These are phyloP conservation scores for Drosophila limbata DNA, from an alignment of 2,888 invertebrate genomes.

Conservation along the genomic window DNA sequence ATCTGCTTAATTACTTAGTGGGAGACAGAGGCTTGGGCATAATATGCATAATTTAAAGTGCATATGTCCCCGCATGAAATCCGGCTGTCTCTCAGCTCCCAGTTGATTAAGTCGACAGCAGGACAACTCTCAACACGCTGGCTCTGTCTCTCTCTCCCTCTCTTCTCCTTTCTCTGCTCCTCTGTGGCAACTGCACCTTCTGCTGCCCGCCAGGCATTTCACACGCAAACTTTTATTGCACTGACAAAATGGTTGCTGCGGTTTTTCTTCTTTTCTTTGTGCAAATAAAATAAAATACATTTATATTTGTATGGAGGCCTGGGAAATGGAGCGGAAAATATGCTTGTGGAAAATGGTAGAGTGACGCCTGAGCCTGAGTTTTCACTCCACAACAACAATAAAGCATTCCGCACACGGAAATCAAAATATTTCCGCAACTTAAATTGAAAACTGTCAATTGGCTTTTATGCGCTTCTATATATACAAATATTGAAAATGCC, in stretches of 20 bases:
- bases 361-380: constrained; percentile 41
- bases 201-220: constrained; percentile 60
- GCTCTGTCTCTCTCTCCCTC: background rate
- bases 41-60: constrained; percentile 77
- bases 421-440: constrained; percentile 76
- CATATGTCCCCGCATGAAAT: constrained; percentile 57
- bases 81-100: constrained; percentile 50
- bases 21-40: constrained; percentile 27
- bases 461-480: constrained; percentile 37
- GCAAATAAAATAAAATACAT: constrained; percentile 49
- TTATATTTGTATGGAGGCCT: constrained; percentile 21
- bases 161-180: background rate
- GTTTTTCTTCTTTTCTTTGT: constrained; percentile 41
- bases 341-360: constrained; percentile 57
- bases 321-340: constrained; percentile 81
- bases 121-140: constrained; percentile 29
- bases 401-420: constrained; percentile 46
- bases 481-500: constrained; percentile 35
- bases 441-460: constrained; percentile 79
- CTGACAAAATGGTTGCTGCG: constrained; percentile 73
- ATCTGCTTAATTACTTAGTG: constrained; percentile 78
- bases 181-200: constrained; percentile 14
- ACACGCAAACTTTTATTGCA: constrained; percentile 81
- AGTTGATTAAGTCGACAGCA: constrained; percentile 73
- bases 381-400: constrained; percentile 35